These are phyloP conservation scores for Sceloporus tristichus DNA, from an alignment of 2,113 vertebrate species.

Conservation along the genomic window DNA sequence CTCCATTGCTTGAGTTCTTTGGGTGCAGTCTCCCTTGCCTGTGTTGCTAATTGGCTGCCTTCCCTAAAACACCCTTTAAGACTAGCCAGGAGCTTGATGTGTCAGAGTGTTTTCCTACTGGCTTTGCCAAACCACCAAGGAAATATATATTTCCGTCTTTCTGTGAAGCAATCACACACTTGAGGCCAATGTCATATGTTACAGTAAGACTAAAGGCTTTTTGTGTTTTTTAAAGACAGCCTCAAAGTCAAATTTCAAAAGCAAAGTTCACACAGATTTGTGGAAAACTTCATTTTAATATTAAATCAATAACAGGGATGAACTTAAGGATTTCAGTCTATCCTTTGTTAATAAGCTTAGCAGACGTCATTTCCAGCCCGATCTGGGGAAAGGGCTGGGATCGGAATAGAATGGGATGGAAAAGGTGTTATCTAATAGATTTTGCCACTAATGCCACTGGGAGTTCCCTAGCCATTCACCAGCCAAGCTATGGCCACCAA, in stretches of 20 bases:
- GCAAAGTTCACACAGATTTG: not conserved
- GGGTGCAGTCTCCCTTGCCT: constrained; percentile 39
- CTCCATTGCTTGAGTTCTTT: constrained; percentile 17
- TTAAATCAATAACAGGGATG: too few species aligned
- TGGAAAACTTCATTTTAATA: not conserved
- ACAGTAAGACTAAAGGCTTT: not conserved
- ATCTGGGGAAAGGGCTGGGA: too few species aligned
- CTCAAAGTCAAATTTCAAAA: not conserved
- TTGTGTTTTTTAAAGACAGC: not conserved
- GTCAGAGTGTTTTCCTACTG: not conserved
- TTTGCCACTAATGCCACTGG: too few species aligned
- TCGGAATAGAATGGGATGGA: too few species aligned
- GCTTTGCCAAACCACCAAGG: not conserved
- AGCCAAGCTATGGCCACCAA: too few species aligned
- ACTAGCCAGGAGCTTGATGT: not conserved
- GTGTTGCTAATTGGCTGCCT: constrained; percentile 28
- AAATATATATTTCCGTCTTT: not conserved
- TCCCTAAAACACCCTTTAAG: constrained; percentile 21
- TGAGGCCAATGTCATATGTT: accelerated
- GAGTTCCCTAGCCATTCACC: too few species aligned
- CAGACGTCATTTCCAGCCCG: too few species aligned
- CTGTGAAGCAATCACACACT: not conserved
- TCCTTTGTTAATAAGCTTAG: too few species aligned
- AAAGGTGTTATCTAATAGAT: too few species aligned
- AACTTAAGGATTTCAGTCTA: not conserved